Conservation (phyloP, 2,113 vertebrate genomes). For the Bucco capensis region DNA sequence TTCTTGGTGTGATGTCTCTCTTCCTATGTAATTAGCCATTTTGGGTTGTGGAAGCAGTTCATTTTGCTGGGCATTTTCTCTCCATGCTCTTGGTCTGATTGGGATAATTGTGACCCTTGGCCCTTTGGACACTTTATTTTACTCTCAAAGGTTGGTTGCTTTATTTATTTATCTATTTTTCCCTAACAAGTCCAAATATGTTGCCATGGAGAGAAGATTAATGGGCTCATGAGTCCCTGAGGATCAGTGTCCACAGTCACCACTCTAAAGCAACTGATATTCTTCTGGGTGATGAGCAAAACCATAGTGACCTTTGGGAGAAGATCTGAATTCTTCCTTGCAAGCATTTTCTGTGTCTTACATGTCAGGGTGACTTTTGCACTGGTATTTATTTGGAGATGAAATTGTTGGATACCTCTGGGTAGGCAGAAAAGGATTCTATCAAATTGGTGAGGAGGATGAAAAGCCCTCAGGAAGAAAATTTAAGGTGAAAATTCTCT, state of each 20-base stretch:
- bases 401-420: neutral
- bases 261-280: neutral
- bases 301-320: neutral
- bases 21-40: conserved; percentile 64
- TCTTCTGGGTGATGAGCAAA: neutral
- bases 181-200: neutral
- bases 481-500: neutral
- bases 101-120: neutral
- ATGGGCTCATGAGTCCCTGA: neutral
- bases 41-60: conserved; percentile 47
- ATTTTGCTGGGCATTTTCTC: neutral
- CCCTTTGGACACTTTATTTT: neutral
- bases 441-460: neutral
- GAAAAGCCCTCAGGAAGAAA: neutral
- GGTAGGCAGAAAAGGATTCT: neutral
- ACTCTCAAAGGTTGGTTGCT: neutral
- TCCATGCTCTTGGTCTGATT: neutral
- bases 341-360: neutral
- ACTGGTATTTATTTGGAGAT: neutral
- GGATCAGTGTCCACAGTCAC: neutral
- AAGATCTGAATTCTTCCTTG: neutral
- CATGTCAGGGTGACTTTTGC: neutral
- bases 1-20: conserved; percentile 71
- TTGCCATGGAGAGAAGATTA: conserved; percentile 63
- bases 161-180: neutral